A percentile compares a stretch with the other conserved stretches of the same genome.
These are phyloP conservation scores for Hemiscyllium ocellatum DNA, from an alignment of 2,113 vertebrate species.

Conservation along the genomic window DNA sequence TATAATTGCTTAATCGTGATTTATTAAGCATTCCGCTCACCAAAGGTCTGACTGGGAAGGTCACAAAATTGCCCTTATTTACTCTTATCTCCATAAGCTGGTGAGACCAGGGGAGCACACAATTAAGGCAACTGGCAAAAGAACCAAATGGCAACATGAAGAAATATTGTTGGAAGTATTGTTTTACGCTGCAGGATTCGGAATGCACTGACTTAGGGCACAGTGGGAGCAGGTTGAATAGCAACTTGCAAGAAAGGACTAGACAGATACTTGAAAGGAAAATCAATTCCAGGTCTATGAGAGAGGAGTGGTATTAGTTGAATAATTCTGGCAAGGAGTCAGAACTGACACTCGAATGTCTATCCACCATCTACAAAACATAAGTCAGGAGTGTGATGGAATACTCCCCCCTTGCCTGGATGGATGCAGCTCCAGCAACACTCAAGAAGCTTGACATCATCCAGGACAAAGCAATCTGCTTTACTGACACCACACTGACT, in stretches of 20 bases:
- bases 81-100: not conserved
- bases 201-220: not conserved
- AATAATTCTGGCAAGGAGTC: not conserved
- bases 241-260: not conserved
- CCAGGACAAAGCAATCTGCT: too few species aligned
- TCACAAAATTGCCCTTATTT: not conserved
- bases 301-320: not conserved
- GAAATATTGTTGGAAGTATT: not conserved
- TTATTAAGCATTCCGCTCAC: not conserved
- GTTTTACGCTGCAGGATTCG: not conserved
- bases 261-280: not conserved
- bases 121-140: not conserved
- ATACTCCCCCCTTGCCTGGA: too few species aligned
- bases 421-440: too few species aligned
- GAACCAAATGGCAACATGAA: not conserved
- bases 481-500: too few species aligned
- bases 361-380: too few species aligned
- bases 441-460: too few species aligned
- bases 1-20: not conserved
- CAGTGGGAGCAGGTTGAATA: not conserved
- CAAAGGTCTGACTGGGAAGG: not conserved
- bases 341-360: not conserved
- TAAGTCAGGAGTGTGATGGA: too few species aligned
- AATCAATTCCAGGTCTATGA: not conserved
- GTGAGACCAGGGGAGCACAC: not conserved